phyloP scores from a whole-genome alignment of 2,888 invertebrate species.

The Rhagonycha lutea region DNA sequence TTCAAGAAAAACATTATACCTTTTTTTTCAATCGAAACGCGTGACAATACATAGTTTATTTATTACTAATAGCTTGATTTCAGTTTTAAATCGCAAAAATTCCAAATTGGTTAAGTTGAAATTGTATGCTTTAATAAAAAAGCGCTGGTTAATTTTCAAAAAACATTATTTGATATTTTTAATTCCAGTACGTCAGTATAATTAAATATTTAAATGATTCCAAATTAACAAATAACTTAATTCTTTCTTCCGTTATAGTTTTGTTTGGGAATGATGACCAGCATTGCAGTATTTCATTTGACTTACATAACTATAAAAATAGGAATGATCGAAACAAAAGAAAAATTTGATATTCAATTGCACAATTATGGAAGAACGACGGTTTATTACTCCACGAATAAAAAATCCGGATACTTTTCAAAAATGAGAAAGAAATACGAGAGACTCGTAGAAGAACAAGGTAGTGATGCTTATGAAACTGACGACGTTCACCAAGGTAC shows the following conservation, averaged over 20 bases:
- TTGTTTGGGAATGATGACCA: background rate
- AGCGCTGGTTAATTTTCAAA: background rate
- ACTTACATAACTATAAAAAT: background rate
- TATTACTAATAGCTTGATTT: too few species aligned
- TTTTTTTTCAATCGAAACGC: too few species aligned
- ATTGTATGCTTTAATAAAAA: background rate
- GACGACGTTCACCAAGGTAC: conserved; percentile 34
- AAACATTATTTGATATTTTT: background rate
- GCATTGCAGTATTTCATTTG: background rate
- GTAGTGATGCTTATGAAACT: conserved; percentile 31
- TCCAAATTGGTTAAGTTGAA: background rate
- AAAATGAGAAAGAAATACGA: conserved; percentile 34
- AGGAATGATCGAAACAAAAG: background rate
- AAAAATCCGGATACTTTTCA: background rate
- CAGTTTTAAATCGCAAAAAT: background rate
- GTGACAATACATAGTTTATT: too few species aligned
- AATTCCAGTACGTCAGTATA: background rate
- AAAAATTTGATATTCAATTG: conserved; percentile 41
- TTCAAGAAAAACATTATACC: too few species aligned
- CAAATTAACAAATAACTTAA: too few species aligned
- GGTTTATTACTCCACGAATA: conserved; percentile 42
- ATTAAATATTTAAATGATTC: background rate
- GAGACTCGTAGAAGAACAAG: conserved; percentile 30
- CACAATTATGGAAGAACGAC: conserved; percentile 41
- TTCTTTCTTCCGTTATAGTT: background rate